These are phyloP conservation scores for Tubulanus polymorphus DNA, from an alignment of 2,888 invertebrate genomes.

Conservation along the genomic window DNA sequence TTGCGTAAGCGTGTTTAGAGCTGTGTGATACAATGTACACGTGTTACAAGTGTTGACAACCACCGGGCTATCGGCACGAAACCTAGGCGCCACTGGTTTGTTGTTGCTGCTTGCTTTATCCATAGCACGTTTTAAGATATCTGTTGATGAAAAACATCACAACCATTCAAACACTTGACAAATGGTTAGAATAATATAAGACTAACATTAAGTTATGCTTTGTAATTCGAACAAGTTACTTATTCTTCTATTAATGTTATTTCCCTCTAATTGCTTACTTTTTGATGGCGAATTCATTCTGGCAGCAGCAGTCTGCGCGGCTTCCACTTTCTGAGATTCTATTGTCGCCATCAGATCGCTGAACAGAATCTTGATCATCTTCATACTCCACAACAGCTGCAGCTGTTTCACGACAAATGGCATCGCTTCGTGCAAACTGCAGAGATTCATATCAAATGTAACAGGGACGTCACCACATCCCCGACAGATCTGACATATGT, in stretches of 20 bases:
- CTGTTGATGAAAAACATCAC: too few species aligned
- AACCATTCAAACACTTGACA: too few species aligned
- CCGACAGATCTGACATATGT: too few species aligned
- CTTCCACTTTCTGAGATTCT: constrained; percentile 15
- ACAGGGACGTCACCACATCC: too few species aligned
- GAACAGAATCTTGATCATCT: constrained; percentile 55
- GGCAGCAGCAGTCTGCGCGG: too few species aligned
- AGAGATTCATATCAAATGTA: too few species aligned
- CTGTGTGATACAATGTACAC: constrained; percentile 88
- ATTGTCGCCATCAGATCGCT: constrained; percentile 43
- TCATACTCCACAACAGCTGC: constrained; percentile 66
- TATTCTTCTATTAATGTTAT: too few species aligned
- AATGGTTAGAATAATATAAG: too few species aligned
- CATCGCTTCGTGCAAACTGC: constrained; percentile 69
- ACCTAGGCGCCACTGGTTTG: constrained; percentile 51
- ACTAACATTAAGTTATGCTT: too few species aligned
- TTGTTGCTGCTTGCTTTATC: constrained; percentile 48
- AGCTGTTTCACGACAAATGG: constrained; percentile 66
- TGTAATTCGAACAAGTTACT: too few species aligned
- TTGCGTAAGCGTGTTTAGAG: constrained; percentile 83
- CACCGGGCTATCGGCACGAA: constrained; percentile 76
- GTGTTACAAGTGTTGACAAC: constrained; percentile 78
- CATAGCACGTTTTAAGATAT: constrained; percentile 52
- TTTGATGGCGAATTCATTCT: constrained; percentile 29
- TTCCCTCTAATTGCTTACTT: constrained; percentile 21